Conservation (phyloP, 1,140 invertebrate genomes). For the Pogonomyrmex barbatus region DNA sequence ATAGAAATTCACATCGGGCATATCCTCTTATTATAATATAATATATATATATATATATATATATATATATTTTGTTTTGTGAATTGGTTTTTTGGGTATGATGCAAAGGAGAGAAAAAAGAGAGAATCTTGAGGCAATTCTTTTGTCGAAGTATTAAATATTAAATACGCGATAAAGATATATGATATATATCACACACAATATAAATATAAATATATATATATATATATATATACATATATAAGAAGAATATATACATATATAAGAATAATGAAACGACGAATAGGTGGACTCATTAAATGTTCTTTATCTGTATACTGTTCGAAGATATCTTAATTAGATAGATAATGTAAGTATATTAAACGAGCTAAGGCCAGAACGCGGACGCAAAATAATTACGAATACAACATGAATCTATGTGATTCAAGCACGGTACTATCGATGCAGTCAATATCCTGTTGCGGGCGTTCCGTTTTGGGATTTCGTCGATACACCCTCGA, state of each 20-base stretch:
- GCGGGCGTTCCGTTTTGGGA: conserved; percentile 70
- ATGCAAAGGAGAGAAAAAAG: conserved; percentile 4
- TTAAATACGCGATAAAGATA: conserved; percentile 57
- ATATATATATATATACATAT: not conserved
- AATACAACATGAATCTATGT: conserved; percentile 64
- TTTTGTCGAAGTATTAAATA: conserved; percentile 79
- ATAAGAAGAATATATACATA: conserved; percentile 52
- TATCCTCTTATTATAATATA: conserved; percentile 48
- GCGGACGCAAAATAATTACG: conserved; percentile 71
- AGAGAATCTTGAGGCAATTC: conserved; percentile 68
- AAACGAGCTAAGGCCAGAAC: conserved; percentile 73
- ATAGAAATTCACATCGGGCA: conserved; percentile 42
- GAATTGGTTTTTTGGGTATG: conserved; percentile 29
- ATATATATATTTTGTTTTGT: conserved; percentile 24
- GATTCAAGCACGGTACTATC: conserved; percentile 74
- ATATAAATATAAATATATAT: not conserved
- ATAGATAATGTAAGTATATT: conserved; percentile 74
- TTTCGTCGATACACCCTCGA: conserved; percentile 49
- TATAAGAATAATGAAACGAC: conserved; percentile 44
- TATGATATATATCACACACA: conserved; percentile 36
- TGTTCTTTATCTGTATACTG: conserved; percentile 78
- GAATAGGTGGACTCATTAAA: conserved; percentile 70
- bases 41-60: conserved; percentile 35
- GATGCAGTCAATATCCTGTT: conserved; percentile 74
- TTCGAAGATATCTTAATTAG: conserved; percentile 80